Percentiles rank a stretch among this genome's conserved stretches.
These are phyloP conservation scores for Meghimatium bilineatum DNA, from an alignment of 2,888 invertebrate genomes.

Conservation along the genomic window DNA sequence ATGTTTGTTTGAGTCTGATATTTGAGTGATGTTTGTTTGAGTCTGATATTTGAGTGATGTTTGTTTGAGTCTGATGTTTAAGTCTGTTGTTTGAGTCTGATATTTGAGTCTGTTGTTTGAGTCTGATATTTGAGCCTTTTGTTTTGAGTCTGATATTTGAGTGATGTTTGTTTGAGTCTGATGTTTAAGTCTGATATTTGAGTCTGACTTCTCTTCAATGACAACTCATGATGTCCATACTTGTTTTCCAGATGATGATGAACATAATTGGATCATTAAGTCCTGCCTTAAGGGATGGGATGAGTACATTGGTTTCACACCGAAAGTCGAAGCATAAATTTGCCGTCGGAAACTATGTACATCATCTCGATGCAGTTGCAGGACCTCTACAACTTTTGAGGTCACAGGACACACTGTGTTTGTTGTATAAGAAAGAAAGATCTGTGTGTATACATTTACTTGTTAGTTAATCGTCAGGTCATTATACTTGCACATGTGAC, in stretches of 20 bases:
- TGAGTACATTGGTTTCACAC: slow-evolving; percentile 79
- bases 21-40: too few relatives aligned
- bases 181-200: too few relatives aligned
- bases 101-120: too few relatives aligned
- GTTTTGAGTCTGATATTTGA: too few relatives aligned
- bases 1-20: too few relatives aligned
- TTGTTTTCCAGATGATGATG: slow-evolving; percentile 76
- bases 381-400: not conserved
- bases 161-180: too few relatives aligned
- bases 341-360: not conserved
- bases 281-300: slow-evolving; percentile 83
- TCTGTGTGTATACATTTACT: not conserved
- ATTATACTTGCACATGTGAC: too few relatives aligned
- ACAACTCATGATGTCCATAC: not conserved
- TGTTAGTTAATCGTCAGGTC: too few relatives aligned
- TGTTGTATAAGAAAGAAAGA: not conserved
- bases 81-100: too few relatives aligned
- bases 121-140: too few relatives aligned
- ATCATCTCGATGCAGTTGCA: not conserved
- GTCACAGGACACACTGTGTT: not conserved
- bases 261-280: slow-evolving; percentile 83
- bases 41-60: too few relatives aligned
- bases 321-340: slow-evolving; percentile 49
- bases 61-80: too few relatives aligned
- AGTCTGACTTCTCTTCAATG: not conserved